These are phyloP conservation scores for Oikopleura dioica DNA, from an alignment of 23 tunicate genomes.

Conservation along the genomic window DNA sequence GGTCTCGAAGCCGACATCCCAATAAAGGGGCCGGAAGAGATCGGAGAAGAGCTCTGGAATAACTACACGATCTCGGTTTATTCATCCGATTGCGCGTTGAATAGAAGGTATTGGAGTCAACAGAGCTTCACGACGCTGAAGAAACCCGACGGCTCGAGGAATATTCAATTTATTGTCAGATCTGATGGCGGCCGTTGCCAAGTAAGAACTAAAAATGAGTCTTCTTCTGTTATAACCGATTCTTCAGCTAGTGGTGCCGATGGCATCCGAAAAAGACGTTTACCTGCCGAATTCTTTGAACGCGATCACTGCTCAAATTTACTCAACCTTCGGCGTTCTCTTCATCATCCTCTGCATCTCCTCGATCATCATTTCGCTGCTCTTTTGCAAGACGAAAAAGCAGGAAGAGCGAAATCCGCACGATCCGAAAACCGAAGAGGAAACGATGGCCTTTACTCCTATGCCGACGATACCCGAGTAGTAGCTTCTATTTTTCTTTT, in stretches of 20 bases:
- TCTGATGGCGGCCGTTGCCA: not conserved
- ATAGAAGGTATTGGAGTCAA: not conserved
- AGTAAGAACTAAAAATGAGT: no score
- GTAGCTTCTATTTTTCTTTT: no score
- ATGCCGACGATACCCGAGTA: conserved; percentile 9
- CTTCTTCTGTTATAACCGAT: no score
- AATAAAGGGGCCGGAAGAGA: not conserved
- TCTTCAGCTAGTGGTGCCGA: not conserved
- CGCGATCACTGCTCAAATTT: not conserved
- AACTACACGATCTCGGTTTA: not conserved
- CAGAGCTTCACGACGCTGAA: not conserved
- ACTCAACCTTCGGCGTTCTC: not conserved
- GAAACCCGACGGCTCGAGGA: not conserved
- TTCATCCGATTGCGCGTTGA: not conserved
- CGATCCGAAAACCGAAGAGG: not conserved
- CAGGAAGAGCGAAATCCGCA: not conserved
- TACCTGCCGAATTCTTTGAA: not conserved
- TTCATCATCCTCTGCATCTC: not conserved
- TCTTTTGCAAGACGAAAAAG: not conserved
- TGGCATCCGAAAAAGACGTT: not conserved
- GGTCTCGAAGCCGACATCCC: not conserved
- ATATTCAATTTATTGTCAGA: not conserved
- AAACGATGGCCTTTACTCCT: not conserved
- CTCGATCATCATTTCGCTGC: not conserved
- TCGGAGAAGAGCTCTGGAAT: not conserved